A percentile compares a stretch with the other conserved stretches of the same genome.
These are phyloP conservation scores for Thymelicus lineola DNA, from an alignment of 2,888 invertebrate species.

Conservation along the genomic window DNA sequence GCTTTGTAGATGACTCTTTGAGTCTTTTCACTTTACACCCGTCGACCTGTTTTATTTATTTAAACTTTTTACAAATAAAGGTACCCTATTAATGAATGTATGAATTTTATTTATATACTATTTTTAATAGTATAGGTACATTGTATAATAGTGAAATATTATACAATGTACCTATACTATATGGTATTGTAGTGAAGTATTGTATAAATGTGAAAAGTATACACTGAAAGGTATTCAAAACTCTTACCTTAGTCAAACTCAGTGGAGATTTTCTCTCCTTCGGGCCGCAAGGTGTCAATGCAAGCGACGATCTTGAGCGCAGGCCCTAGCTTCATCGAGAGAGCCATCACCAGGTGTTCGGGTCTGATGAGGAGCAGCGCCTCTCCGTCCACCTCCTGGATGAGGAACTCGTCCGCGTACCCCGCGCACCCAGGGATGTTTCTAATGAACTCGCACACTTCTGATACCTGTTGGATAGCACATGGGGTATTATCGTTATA, in stretches of 20 bases:
- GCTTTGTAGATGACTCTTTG: no score
- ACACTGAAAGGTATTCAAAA: no score
- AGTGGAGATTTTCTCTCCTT: constrained; percentile 70
- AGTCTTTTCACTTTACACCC: no score
- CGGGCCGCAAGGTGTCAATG: constrained; percentile 92
- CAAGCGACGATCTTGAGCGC: constrained; percentile 97
- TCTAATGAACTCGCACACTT: constrained; percentile 95
- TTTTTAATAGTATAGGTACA: no score
- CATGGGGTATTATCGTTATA: background rate
- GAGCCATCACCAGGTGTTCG: constrained; percentile 97
- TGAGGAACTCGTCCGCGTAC: constrained; percentile 97
- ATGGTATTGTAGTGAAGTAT: no score
- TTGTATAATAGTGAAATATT: no score
- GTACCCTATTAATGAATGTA: no score
- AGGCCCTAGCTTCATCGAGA: constrained; percentile 98
- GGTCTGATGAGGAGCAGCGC: constrained; percentile 96
- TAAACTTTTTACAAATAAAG: no score
- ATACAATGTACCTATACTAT: no score
- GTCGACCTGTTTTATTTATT: no score
- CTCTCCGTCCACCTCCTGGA: constrained; percentile 98
- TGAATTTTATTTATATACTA: no score
- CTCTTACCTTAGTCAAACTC: constrained; percentile 68
- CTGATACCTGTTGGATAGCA: constrained; percentile 86
- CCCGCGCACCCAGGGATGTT: constrained; percentile 95
- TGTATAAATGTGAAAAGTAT: no score